Evolutionary conservation across 1,140 invertebrate species (phyloP), one percentile per base, ranked within the genome.

Genomic region (Alviniconcha marisindica): DNA sequence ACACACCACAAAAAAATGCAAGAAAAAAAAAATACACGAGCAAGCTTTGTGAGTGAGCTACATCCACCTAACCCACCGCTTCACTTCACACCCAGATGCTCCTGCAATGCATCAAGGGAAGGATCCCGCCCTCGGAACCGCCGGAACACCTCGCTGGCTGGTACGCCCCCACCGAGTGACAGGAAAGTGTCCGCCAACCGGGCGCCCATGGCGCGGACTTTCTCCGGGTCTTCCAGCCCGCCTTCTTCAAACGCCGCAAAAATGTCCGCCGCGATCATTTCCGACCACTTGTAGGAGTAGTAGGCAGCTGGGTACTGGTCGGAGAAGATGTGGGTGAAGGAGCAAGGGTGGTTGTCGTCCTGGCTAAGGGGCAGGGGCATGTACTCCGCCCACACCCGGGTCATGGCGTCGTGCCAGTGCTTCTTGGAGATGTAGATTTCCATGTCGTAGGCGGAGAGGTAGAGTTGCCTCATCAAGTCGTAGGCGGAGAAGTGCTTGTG

Each of bases 71-170:
- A 21, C 36, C 69, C 14, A 40, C n/a, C 63, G 14, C 14, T 33
- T 83, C 66, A 83, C 51, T 77, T 83, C 33, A 84, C 80, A 38
- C 80, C 76, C 1, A 82, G 69, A 33, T 80, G 21, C 40, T 77
- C 77, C 73, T 86, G 80, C 40, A 89, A 77, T 15, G 85, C 85
- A 90, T 97, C 95, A 0, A 96, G 95, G 12, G 96, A 96, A 0
- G 97, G 97, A 94, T 99, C 97, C 56, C 98, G 94, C 2, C 98
- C 98, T 88, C 97, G 94, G 92, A 99, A 99, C 88, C 96, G 95
- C 82, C 97, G 95, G 92, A 99, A 99, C 10, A 97, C 95, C 94
- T 98, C 96, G 86, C 94, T 95, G 0, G 96, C 95, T 86, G 96
- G 95, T 86, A 95, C 95, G 84, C 95, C 95, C 10, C 97, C 97